Evolutionary conservation across 2,888 invertebrate species (phyloP).

Genomic region (Baccha elongata): DNA sequence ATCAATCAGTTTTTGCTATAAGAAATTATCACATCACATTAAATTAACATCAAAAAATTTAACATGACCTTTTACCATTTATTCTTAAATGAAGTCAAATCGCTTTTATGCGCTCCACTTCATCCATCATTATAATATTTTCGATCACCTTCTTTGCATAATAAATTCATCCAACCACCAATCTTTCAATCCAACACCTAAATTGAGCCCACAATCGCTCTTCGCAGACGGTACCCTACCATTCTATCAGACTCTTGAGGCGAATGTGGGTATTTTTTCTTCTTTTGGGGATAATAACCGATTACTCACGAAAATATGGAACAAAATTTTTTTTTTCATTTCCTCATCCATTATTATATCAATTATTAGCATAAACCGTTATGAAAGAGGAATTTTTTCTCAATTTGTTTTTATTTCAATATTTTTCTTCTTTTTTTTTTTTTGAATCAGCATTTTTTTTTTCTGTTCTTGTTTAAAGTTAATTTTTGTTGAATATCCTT

Average conservation of each 20-base stretch:
- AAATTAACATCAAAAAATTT: background rate
- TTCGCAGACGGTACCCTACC: background rate
- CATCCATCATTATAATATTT: constrained; percentile 46
- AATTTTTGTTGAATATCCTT: constrained; percentile 47
- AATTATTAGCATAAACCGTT: constrained; percentile 66
- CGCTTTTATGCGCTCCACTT: constrained; percentile 1
- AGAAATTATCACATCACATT: background rate
- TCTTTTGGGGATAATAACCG: constrained; percentile 1
- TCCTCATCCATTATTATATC: constrained; percentile 50
- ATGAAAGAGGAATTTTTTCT: constrained; percentile 50
- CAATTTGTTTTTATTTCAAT: constrained; percentile 66
- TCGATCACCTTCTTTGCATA: constrained; percentile 45
- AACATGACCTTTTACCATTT: constrained; percentile 4
- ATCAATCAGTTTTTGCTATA: background rate
- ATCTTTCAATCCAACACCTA: constrained; percentile 21
- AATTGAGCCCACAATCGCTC: constrained; percentile 28
- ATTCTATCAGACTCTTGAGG: background rate
- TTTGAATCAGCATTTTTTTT: constrained; percentile 51
- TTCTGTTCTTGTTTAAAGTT: constrained; percentile 47
- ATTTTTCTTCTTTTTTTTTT: constrained; percentile 1
- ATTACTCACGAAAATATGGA: constrained; percentile 20
- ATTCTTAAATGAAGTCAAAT: constrained; percentile 12
- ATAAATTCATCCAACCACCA: constrained; percentile 34
- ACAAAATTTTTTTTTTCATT: constrained; percentile 32
- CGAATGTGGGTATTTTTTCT: background rate